Base-by-base conservation (phyloP, 1,140 invertebrate genomes). In the Eupeodes corollae region DNA sequence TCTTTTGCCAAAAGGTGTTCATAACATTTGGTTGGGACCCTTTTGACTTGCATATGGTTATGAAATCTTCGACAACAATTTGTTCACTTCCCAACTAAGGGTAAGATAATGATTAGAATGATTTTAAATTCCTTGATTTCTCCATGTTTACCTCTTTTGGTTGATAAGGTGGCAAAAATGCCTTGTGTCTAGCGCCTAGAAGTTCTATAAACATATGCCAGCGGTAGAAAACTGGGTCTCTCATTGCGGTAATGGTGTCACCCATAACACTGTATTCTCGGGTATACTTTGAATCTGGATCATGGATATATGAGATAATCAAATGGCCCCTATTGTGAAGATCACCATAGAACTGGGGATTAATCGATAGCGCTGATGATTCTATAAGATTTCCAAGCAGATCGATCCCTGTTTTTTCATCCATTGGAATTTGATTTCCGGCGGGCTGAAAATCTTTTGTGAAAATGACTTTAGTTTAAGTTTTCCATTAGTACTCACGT, bases 211-310 rank as follows among this genome's bases (percentile, higher is more conserved):
- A 80, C 6, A 79, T 76, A 54, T 88, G 86, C 80, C 79, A 86
- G 56, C 82, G 76, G 63, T 86, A 89, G 68, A 89, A 88, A 12
- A 85, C 63, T 0, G 86, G 85, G 62, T 89, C 86, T 12, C 85
- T 73, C 82, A 84, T 80, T 2, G 79, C 76, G 16, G 80, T 83
- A 0, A 78, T 73, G 0, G 75, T 67, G 55, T 82, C 79, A 12
- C 75, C 79, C 76, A 82, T 82, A 0, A 80, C 72, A 39, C 75
- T 67, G 50, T 76, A 78, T 5, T 64, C 67, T 70, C 79, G 77
- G 65, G 78, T 59, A 56, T 75, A 75, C 34, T 54, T 52, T 21
- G 58, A 49, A 44, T 77, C 73, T 14, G 78, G 78, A 49, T 80
- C 79, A 53, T 80, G 77, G 10, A 70, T 56, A 50, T 71, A 73